These are phyloP conservation scores for Unio pictorum DNA, from an alignment of 2,888 invertebrate genomes.

Conservation along the genomic window DNA sequence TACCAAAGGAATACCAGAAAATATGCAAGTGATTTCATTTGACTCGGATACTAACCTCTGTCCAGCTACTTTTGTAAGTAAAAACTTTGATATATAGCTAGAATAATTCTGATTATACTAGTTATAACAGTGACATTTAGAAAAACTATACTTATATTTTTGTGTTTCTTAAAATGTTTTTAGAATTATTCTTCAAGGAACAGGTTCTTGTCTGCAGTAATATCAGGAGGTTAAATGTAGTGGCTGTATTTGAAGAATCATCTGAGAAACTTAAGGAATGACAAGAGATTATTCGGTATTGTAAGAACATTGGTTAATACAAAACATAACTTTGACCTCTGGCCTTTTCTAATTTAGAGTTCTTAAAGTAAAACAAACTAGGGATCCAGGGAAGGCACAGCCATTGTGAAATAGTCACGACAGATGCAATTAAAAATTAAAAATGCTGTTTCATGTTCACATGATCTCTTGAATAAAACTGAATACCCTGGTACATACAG, in stretches of 20 bases:
- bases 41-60: constrained; percentile 70
- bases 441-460: no score
- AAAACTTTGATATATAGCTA: background rate
- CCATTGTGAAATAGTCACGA: no score
- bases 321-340: background rate
- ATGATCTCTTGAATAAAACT: no score
- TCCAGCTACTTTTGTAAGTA: constrained; percentile 67
- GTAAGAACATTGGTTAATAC: no score
- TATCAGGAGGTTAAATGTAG: background rate
- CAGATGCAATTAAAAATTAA: no score
- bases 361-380: no score
- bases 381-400: no score
- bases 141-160: constrained; percentile 1
- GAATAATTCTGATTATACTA: background rate
- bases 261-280: no score
- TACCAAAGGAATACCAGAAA: constrained; percentile 62
- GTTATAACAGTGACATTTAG: background rate
- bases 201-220: background rate
- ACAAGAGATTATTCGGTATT: no score
- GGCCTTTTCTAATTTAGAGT: background rate
- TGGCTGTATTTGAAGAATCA: background rate
- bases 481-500: no score
- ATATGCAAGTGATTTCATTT: constrained; percentile 66
- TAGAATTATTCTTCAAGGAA: background rate
- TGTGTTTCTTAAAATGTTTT: background rate